phyloP scores from a whole-genome alignment of 1,140 invertebrate species.

The Maconellicoccus hirsutus region DNA sequence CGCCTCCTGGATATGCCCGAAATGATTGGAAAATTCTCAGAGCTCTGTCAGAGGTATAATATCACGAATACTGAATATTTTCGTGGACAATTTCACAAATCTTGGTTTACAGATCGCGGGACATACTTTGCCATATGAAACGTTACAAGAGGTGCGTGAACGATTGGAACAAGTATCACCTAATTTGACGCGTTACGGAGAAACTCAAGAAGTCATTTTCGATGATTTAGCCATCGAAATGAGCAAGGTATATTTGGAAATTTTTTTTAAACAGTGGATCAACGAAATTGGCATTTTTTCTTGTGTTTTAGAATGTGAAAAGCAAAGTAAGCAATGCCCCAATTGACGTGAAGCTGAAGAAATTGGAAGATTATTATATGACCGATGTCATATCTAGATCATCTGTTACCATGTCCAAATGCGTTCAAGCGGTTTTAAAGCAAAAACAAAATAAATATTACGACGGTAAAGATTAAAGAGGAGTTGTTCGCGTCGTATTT shows the following conservation, averaged over 20 bases:
- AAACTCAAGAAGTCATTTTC: constrained; percentile 72
- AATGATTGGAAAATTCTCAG: constrained; percentile 98
- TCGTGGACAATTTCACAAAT: too few species aligned
- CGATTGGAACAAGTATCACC: constrained; percentile 79
- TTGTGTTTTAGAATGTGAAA: constrained; percentile 43
- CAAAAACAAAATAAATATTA: constrained; percentile 48
- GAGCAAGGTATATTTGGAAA: constrained; percentile 38
- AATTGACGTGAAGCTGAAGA: constrained; percentile 64
- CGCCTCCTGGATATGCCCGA: constrained; percentile 82
- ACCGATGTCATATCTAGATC: constrained; percentile 90
- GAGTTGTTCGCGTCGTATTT: too few species aligned
- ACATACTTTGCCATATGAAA: constrained; percentile 77
- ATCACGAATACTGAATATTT: too few species aligned
- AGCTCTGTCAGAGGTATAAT: constrained; percentile 63
- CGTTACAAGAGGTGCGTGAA: constrained; percentile 64
- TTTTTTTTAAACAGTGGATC: too few species aligned
- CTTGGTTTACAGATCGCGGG: constrained; percentile 64
- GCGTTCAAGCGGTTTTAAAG: constrained; percentile 78
- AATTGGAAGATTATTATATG: constrained; percentile 94
- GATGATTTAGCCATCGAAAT: constrained; percentile 61
- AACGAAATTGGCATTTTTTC: too few species aligned
- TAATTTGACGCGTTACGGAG: constrained; percentile 71
- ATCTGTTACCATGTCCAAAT: constrained; percentile 98
- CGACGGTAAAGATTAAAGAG: constrained; percentile 25
- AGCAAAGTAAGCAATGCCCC: constrained; percentile 42